A percentile compares a stretch with the other conserved stretches of the same genome.
phyloP scores from a whole-genome alignment of 2,888 invertebrate species.

The Sarcophaga caerulescens region DNA sequence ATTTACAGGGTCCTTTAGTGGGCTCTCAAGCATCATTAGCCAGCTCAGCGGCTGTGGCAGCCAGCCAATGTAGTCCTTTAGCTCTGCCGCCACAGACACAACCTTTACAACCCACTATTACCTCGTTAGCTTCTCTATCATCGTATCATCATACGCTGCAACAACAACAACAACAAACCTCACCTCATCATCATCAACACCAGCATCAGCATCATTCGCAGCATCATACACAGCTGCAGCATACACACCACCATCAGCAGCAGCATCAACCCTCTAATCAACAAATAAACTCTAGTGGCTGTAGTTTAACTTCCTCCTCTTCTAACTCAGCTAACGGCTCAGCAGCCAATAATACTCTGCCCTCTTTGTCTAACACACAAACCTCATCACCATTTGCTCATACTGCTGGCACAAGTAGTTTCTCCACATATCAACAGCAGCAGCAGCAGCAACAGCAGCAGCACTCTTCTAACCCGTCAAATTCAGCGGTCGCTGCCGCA shows the following conservation, averaged over 20 bases:
- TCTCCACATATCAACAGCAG: constrained; percentile 76
- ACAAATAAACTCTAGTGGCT: constrained; percentile 71
- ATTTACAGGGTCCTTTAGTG: constrained; percentile 65
- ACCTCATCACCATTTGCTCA: constrained; percentile 73
- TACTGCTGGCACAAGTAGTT: constrained; percentile 75
- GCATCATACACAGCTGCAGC: constrained; percentile 49
- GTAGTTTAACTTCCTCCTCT: constrained; percentile 66
- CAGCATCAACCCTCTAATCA: constrained; percentile 68
- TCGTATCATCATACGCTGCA: constrained; percentile 60
- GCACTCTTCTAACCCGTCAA: constrained; percentile 52
- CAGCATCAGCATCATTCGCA: constrained; percentile 35
- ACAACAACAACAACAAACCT: background rate
- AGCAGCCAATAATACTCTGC: constrained; percentile 69
- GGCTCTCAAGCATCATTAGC: constrained; percentile 66
- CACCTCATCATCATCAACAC: constrained; percentile 48
- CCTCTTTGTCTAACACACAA: constrained; percentile 74
- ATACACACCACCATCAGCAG: constrained; percentile 62
- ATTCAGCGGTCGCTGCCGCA: background rate
- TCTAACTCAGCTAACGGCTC: constrained; percentile 42
- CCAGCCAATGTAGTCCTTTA: constrained; percentile 78
- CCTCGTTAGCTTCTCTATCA: constrained; percentile 72
- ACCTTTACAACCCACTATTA: constrained; percentile 77
- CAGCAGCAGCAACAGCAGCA: background rate
- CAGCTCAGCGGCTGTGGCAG: constrained; percentile 79
- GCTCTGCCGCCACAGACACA: constrained; percentile 78